Conservation (phyloP, 2,797 vertebrate genomes). For the Tragelaphus oryx region DNA sequence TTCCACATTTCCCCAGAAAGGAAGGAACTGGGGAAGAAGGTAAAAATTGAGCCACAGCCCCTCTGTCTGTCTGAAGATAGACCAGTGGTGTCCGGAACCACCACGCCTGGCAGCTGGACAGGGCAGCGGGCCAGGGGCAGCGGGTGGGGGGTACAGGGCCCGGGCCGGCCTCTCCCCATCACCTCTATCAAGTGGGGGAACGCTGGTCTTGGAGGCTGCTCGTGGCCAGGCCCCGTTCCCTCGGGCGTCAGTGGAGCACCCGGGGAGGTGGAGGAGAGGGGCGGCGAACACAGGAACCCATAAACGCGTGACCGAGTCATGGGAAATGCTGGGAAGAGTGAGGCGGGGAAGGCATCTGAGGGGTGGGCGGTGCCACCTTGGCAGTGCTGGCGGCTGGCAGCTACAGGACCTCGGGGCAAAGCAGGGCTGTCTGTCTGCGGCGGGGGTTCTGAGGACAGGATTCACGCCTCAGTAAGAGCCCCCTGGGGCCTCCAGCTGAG, state of each 20-base stretch:
- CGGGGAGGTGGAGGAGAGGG: fast-evolving
- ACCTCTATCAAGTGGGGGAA: not conserved
- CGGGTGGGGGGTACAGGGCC: fast-evolving
- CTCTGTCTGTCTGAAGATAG: not conserved
- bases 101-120: not conserved
- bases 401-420: not conserved
- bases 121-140: not conserved
- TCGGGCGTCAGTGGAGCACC: fast-evolving
- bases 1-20: not conserved
- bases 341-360: not conserved
- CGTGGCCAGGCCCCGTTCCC: not conserved
- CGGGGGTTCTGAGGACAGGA: fast-evolving
- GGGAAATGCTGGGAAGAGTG: not conserved
- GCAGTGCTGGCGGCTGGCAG: not conserved
- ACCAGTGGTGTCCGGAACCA: fast-evolving
- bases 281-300: fast-evolving
- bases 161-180: not conserved
- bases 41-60: not conserved
- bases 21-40: not conserved
- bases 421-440: not conserved
- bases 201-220: too few relatives aligned
- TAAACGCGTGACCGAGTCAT: not conserved
- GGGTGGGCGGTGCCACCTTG: not conserved
- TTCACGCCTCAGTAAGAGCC: fast-evolving
- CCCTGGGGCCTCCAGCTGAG: not conserved